phyloP scores from a whole-genome alignment of 2,888 invertebrate species.

The Sclerodermus sp. region DNA sequence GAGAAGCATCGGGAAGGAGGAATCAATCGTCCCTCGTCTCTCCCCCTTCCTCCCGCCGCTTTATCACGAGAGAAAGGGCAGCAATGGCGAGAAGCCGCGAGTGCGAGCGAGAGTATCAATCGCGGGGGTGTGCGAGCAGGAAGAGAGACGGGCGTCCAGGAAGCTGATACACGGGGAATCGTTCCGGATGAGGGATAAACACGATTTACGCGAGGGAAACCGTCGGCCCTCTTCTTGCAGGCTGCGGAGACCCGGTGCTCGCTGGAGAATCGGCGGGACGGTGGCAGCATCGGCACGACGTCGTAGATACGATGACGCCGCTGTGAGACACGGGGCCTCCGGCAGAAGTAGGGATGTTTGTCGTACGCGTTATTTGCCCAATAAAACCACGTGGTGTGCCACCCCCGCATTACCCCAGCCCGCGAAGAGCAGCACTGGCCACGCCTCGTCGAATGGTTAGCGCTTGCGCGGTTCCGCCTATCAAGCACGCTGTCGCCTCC shows the following conservation, averaged over 20 bases:
- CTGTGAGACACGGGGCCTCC: constrained; percentile 3
- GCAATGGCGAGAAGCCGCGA: too few relatives aligned
- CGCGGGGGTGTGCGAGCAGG: too few relatives aligned
- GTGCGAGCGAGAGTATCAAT: too few relatives aligned
- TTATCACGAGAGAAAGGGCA: too few relatives aligned
- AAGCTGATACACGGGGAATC: constrained; percentile 25
- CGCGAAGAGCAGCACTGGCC: constrained; percentile 17
- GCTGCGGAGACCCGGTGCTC: too few relatives aligned
- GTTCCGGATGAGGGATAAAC: constrained; percentile 48
- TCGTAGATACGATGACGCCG: background rate
- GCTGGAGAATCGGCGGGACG: constrained; percentile 1
- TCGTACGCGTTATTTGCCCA: constrained; percentile 55
- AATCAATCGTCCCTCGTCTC: too few relatives aligned
- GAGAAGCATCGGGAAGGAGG: too few relatives aligned
- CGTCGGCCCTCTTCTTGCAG: constrained; percentile 35
- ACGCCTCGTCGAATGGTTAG: constrained; percentile 33
- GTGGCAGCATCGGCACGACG: background rate
- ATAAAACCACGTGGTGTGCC: constrained; percentile 53
- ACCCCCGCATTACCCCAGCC: constrained; percentile 20
- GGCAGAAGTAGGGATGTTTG: constrained; percentile 44
- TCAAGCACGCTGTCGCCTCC: constrained; percentile 36
- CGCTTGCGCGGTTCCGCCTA: constrained; percentile 44
- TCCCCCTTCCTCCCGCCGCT: too few relatives aligned
- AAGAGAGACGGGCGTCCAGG: too few relatives aligned
- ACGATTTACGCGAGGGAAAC: constrained; percentile 51